Conservation (phyloP, 2,888 invertebrate species). For the Lasius platythorax region DNA sequence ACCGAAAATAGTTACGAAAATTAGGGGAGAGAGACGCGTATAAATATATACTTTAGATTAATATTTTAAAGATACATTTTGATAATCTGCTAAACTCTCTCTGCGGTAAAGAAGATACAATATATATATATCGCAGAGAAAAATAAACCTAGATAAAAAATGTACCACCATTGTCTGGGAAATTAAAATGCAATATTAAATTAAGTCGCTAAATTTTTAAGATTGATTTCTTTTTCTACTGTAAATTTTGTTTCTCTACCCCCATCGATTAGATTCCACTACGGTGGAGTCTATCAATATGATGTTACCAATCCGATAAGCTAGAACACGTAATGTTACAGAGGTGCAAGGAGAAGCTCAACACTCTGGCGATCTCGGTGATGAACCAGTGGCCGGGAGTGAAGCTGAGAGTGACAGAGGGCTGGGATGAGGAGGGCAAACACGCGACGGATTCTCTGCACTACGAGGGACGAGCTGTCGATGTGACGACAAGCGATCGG, state of each 20-base stretch:
- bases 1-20: background rate
- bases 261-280: background rate
- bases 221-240: background rate
- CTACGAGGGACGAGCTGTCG: conserved; percentile 98
- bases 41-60: background rate
- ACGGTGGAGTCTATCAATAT: background rate
- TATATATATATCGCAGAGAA: background rate
- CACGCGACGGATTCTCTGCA: conserved; percentile 95
- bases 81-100: background rate
- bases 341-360: conserved; percentile 98
- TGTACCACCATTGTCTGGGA: background rate
- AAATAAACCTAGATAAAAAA: background rate
- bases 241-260: background rate
- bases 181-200: background rate
- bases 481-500: conserved; percentile 97
- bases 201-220: background rate
- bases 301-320: conserved; percentile 20
- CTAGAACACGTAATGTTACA: conserved; percentile 57
- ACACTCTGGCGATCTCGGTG: conserved; percentile 97
- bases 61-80: conserved; percentile 21
- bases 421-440: conserved; percentile 96
- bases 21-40: background rate
- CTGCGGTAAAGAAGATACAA: no score
- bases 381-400: conserved; percentile 99
- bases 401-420: conserved; percentile 96